phyloP scores from a whole-genome alignment of 1,140 invertebrate genomes.

The Saccostrea cuccullata region DNA sequence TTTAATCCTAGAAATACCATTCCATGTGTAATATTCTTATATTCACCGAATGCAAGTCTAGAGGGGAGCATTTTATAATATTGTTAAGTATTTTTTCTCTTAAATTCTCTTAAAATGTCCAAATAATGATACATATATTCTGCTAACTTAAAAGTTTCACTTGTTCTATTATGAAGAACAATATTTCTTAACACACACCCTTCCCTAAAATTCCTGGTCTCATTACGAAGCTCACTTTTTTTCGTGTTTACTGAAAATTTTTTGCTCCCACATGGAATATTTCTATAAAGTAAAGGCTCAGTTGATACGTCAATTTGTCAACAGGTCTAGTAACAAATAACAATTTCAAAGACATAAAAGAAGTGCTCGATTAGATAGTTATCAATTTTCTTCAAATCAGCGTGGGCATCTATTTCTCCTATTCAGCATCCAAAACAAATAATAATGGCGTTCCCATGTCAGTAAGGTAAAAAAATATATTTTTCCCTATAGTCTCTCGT shows the following conservation, averaged over 20 bases:
- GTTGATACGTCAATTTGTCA: neutral
- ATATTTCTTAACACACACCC: too few species aligned
- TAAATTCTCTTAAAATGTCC: too few species aligned
- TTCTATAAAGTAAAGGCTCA: neutral
- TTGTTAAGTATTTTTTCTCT: too few species aligned
- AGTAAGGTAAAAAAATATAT: neutral
- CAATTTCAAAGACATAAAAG: neutral
- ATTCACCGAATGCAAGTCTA: too few species aligned
- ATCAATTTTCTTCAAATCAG: slow-evolving; percentile 12
- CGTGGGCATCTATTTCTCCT: slow-evolving; percentile 20
- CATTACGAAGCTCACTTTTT: neutral
- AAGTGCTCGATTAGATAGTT: neutral
- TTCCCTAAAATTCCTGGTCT: neutral
- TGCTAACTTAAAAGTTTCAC: too few species aligned
- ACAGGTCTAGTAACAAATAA: neutral
- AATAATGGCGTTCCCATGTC: neutral
- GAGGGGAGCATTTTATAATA: too few species aligned
- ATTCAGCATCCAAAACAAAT: neutral
- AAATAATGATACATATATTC: too few species aligned
- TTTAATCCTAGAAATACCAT: too few species aligned
- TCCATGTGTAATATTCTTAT: too few species aligned
- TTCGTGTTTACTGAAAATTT: neutral
- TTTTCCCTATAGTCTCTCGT: neutral
- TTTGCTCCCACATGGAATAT: neutral
- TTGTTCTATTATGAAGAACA: too few species aligned